These are phyloP conservation scores for Rhorus exstirpatorius DNA, from an alignment of 2,888 invertebrate species.

Conservation along the genomic window DNA sequence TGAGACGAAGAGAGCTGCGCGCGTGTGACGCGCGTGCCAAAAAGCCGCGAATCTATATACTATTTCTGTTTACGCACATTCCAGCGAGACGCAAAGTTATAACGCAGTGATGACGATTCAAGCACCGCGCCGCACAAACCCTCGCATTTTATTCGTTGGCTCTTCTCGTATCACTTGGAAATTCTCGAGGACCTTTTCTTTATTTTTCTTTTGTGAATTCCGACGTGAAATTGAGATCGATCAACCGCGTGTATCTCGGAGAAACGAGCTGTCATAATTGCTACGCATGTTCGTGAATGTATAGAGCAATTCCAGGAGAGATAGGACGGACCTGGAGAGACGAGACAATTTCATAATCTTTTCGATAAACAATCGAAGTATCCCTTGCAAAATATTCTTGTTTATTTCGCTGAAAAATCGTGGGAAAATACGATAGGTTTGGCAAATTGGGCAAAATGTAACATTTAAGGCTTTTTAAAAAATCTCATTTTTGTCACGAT, in stretches of 20 bases:
- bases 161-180: neutral
- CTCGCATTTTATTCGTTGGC: constrained; percentile 10
- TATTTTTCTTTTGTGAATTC: constrained; percentile 32
- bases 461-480: too few species aligned
- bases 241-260: constrained; percentile 22
- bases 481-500: too few species aligned
- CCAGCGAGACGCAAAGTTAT: constrained; percentile 60
- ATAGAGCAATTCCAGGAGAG: too few species aligned
- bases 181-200: neutral
- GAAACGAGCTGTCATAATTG: neutral
- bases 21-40: constrained; percentile 48
- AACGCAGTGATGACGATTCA: constrained; percentile 55
- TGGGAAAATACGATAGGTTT: too few species aligned
- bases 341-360: too few species aligned
- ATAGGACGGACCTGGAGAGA: too few species aligned
- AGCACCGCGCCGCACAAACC: constrained; percentile 29
- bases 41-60: constrained; percentile 39
- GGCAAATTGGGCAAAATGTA: too few species aligned
- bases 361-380: too few species aligned
- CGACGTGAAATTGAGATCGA: constrained; percentile 47
- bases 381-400: too few species aligned
- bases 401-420: too few species aligned
- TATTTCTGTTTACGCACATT: constrained; percentile 68
- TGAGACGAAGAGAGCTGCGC: too few species aligned
- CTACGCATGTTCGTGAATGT: neutral